phyloP scores from a whole-genome alignment of 2,113 vertebrate genomes.

The Galemys pyrenaicus region DNA sequence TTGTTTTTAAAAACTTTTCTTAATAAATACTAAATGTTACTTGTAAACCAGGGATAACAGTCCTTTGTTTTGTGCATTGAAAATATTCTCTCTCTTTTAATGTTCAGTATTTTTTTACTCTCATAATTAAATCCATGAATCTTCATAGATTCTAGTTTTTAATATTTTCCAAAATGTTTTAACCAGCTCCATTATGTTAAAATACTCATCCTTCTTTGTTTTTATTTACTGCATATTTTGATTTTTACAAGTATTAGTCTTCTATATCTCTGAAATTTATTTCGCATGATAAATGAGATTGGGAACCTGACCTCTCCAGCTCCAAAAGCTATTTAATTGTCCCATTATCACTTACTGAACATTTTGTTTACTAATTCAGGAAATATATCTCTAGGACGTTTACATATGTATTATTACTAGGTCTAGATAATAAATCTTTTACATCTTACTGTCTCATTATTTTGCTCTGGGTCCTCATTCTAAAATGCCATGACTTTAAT shows the following conservation, averaged over 20 bases:
- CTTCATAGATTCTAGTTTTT: not conserved
- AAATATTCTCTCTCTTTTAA: not conserved
- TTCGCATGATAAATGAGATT: not conserved
- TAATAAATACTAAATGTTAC: no score
- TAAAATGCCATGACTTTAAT: not conserved
- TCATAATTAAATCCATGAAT: not conserved
- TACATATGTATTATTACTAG: not conserved
- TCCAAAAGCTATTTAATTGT: not conserved
- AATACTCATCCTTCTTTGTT: not conserved
- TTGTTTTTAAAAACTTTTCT: not conserved
- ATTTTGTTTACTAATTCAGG: not conserved
- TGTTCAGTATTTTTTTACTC: not conserved
- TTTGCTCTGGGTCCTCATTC: not conserved
- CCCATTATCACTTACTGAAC: not conserved
- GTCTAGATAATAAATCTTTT: not conserved
- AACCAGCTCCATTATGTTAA: not conserved
- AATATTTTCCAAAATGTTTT: not conserved
- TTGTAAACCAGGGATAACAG: not conserved
- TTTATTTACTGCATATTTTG: not conserved
- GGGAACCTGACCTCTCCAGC: not conserved
- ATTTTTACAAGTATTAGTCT: not conserved
- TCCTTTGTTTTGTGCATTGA: not conserved
- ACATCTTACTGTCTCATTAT: not conserved
- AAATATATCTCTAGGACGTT: not conserved
- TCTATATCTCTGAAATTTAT: not conserved